Base-by-base conservation (phyloP, 2,888 invertebrate genomes). In the Pemphredon lugubris region DNA sequence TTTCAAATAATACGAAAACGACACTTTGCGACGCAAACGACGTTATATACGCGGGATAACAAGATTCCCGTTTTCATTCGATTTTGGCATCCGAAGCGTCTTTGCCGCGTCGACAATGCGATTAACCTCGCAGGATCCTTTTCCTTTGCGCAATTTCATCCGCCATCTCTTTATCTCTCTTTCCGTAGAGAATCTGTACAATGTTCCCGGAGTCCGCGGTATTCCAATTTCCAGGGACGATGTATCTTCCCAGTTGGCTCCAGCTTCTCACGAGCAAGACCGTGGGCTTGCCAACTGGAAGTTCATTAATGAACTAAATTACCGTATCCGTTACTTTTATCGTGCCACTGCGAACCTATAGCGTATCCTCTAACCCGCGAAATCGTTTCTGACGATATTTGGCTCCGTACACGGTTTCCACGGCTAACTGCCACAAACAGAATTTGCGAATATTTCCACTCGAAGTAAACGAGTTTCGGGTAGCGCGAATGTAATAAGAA, bases 241-340 rank as follows among this genome's bases (percentile, higher is more conserved):
- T 85, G 81, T 81, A 83, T 86, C 84, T 83, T 75, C 68, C 37
- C 61, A 81, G 82, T 86, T 86, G 86, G 85, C 84, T 83, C 76
- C 34, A 65, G 66, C 57, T 63, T 77, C 75, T 80, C 75, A 58
- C 74, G 64, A 70, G 69, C 71, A 73, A 66, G 71, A 50, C 47
- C 67, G 59, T 55, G 60, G 47, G 75, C 68, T 79, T 81, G 87
- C 85, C 86, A 87, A 87, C 82, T 84, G 79, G 73, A 83, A 85
- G 84, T 86, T 86, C 87, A 86, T 86, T 86, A 86, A 86, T 81
- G 76, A 79, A 81, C 80, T 79, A 73, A 86, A 85, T 85, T 84
- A 85, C 82, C 85, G 79, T 83, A 83, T 85, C 77, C 75, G 84
- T 86, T 85, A 86, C 79, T 85, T 85, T 85, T 86, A 86, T 86